Base-by-base conservation (phyloP, 2,888 invertebrate species). In the Baccha elongata region DNA sequence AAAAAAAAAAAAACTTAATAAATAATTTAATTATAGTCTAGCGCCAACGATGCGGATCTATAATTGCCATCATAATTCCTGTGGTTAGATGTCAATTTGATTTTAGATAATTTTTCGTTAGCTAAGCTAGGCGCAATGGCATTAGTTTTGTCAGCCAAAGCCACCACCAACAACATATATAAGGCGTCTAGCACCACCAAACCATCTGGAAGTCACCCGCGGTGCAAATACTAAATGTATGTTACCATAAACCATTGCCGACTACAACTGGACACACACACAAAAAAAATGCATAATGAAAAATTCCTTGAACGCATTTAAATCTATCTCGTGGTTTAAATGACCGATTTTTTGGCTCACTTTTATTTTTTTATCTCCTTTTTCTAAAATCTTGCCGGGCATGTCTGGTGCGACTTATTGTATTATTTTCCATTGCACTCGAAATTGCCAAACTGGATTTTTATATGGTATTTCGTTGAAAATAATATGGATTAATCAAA, bases 71-170 rank as follows among this genome's bases (percentile, higher is more conserved):
- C 83, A 71, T 72, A 83, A 83, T 76, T 83, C 78, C 83, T 83
- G 83, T 67, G 76, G 83, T 83, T 68, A 64, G 76, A 76, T 67
- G 83, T 78, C 83, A 83, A 58, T 68, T 78, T 64, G 72, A 83
- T 83, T 83, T 83, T 58, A 78, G 76, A 76, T 83, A 78, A 72
- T 55, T 73, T 72, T 37, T 19, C 7, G 4, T 10, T 10, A 50
- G 17, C 23, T n/a, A n/a, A n/a, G n/a, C 46, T 13, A 23, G 10
- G 35, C n/a, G 4, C 5, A 19, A 44, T 55, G 52, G 32, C 64
- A 69, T 19, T 58, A 29, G 46, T 68, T 42, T n/a, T 73, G 60
- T 52, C 52, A 68, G 67, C 60, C 46, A 29, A 40, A 53, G 68
- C 23, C 71, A 42, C 64, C 35, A 53, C 35, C 19, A 53, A 10